A percentile compares a stretch with the other conserved stretches of the same genome.
Conservation (phyloP, 2,888 invertebrate genomes). For the Drosophila demipolita region DNA sequence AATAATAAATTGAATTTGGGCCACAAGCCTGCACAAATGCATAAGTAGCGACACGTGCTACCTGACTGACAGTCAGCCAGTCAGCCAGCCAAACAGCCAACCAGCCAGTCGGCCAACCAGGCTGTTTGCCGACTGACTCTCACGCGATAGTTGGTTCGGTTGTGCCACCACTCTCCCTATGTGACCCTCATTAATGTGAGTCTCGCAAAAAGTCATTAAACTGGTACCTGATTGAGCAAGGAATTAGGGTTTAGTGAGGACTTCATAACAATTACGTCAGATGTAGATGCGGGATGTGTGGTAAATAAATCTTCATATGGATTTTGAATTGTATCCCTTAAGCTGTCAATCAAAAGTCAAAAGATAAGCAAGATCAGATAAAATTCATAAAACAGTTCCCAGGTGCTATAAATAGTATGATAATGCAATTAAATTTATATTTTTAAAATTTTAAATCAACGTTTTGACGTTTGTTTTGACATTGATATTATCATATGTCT, state of each 20-base stretch:
- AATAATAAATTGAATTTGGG: slow-evolving; percentile 74
- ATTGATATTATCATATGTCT: not conserved
- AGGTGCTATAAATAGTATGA: not conserved
- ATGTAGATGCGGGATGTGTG: not conserved
- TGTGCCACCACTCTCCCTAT: too few relatives aligned
- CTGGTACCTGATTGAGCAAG: slow-evolving; percentile 2
- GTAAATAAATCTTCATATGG: not conserved
- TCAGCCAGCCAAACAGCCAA: not conserved
- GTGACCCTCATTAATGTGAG: slow-evolving; percentile 1
- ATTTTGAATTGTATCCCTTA: not conserved
- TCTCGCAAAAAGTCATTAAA: slow-evolving; percentile 13
- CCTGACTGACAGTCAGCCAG: not conserved
- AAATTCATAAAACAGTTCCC: not conserved
- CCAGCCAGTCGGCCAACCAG: not conserved
- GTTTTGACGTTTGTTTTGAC: not conserved
- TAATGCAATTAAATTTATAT: not conserved
- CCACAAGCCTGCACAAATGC: slow-evolving; percentile 60
- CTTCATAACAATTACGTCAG: not conserved
- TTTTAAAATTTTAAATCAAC: not conserved
- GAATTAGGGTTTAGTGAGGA: not conserved
- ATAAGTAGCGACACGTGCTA: slow-evolving; percentile 60
- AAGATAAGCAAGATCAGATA: not conserved
- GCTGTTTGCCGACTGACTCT: not conserved
- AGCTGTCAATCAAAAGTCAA: not conserved
- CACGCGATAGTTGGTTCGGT: slow-evolving; percentile 23